Base-by-base conservation (phyloP, 2,113 vertebrate genomes). In the Apteryx mantelli region DNA sequence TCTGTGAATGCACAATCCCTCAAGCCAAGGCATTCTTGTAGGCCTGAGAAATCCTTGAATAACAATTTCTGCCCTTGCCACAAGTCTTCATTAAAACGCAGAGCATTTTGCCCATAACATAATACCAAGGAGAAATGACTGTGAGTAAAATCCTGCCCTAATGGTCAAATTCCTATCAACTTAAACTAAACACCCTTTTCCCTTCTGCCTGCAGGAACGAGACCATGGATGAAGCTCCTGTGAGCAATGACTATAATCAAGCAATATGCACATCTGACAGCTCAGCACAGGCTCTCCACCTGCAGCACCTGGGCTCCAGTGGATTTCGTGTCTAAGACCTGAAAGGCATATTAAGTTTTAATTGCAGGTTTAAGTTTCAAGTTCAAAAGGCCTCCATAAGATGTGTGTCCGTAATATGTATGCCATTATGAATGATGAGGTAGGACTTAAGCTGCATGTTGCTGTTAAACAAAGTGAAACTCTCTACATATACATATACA, bases 41-140 rank as follows among this genome's bases (percentile, higher is more conserved):
- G 58, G 82, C 63, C 71, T 91, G 82, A 60, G 82, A 96, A 92
- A 88, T 89, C 38, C 42, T 1, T 58, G 82, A 82, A 86, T 66
- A 77, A 82, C 53, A 55, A 87, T 58, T 65, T 69, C 82, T 76
- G 65, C 46, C 32, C 53, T 71, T 24, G 11, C 48, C 86, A 73
- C 32, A 61, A 30, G 13, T 79, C 52, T 52, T 73, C 61, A n/a
- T 82, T 71, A 61, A 79, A 91, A 87, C 56, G 68, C 21, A 12
- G 13, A 87, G 63, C 53, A 24, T 94, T 65, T 44, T 32, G 65
- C 28, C 40, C 53, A 56, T 28, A 1, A 0, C 0, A 0, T 65
- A 65, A 76, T 15, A 52, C 42, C 58, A 46, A 69, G 66, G n/a
- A 79, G 56, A 73, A 94, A 91, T 79, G 15, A 46, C 30, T 15